These are phyloP conservation scores for Caenorhabditis japonica DNA, from an alignment of 2,888 invertebrate species.

Conservation along the genomic window DNA sequence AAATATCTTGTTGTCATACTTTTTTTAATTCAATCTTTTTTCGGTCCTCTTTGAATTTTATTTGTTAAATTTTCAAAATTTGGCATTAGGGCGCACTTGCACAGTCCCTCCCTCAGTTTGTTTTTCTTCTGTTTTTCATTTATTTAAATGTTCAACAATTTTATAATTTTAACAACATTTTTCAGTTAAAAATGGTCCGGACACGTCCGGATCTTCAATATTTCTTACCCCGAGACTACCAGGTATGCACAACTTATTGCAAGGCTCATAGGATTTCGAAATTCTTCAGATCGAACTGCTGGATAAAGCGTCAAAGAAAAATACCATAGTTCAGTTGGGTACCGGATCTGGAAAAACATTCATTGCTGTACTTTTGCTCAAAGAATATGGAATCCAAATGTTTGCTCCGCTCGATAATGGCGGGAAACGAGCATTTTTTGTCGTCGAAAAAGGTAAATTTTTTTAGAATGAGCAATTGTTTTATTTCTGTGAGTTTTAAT, in stretches of 20 bases:
- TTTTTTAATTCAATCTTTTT: too few relatives aligned
- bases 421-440: slow-evolving; percentile 80
- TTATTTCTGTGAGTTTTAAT: not conserved
- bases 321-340: slow-evolving; percentile 92
- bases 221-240: slow-evolving; percentile 46
- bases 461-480: slow-evolving; percentile 10
- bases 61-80: not conserved
- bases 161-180: too few relatives aligned
- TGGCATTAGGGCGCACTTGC: slow-evolving; percentile 7
- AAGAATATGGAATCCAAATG: slow-evolving; percentile 83
- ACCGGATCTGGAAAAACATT: slow-evolving; percentile 95
- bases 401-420: slow-evolving; percentile 79
- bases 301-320: slow-evolving; percentile 84
- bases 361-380: slow-evolving; percentile 89
- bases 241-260: slow-evolving; percentile 16
- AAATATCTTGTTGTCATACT: too few relatives aligned
- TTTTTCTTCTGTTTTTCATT: not conserved
- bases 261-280: not conserved
- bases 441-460: slow-evolving; percentile 78
- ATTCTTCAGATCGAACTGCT: slow-evolving; percentile 83
- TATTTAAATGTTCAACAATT: not conserved
- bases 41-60: not conserved
- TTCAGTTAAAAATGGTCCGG: slow-evolving; percentile 20
- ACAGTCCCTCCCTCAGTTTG: not conserved
- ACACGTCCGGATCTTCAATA: slow-evolving; percentile 27